Evolutionary conservation across 2,888 invertebrate genomes (phyloP).

Genomic region (Dexiosoma caninum): DNA sequence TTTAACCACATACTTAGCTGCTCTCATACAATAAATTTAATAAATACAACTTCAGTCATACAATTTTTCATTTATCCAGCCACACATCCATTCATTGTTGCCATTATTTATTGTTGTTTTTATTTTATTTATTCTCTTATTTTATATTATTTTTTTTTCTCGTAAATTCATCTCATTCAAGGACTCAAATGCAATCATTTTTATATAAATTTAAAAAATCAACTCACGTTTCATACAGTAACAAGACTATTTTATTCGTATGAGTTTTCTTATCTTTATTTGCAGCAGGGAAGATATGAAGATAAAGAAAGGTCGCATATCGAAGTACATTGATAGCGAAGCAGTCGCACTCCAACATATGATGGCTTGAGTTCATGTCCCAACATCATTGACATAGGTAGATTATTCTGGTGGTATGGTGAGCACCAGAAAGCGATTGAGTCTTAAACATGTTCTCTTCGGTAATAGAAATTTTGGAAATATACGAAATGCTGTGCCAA

Average conservation of each 20-base stretch:
- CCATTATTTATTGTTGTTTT: slow-evolving; percentile 9
- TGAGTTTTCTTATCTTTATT: background rate
- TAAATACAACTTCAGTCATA: slow-evolving; percentile 29
- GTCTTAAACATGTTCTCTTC: too few relatives aligned
- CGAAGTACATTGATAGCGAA: too few relatives aligned
- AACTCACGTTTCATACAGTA: slow-evolving; percentile 51
- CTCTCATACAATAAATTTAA: background rate
- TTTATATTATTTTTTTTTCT: background rate
- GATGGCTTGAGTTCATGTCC: too few relatives aligned
- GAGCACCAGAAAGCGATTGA: too few relatives aligned
- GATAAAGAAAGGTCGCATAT: background rate
- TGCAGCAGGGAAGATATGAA: background rate
- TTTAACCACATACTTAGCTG: slow-evolving; percentile 58
- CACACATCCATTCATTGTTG: slow-evolving; percentile 8
- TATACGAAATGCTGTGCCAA: too few relatives aligned
- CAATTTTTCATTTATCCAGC: slow-evolving; percentile 19
- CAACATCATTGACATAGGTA: too few relatives aligned
- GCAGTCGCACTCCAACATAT: too few relatives aligned
- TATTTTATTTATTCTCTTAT: background rate
- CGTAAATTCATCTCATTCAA: slow-evolving; percentile 33
- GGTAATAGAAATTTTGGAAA: too few relatives aligned
- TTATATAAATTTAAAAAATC: slow-evolving; percentile 38
- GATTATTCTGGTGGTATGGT: too few relatives aligned
- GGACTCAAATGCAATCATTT: slow-evolving; percentile 53
- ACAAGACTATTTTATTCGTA: slow-evolving; percentile 42